phyloP scores from a whole-genome alignment of 2,113 vertebrate species.

The Pluvianellus socialis region DNA sequence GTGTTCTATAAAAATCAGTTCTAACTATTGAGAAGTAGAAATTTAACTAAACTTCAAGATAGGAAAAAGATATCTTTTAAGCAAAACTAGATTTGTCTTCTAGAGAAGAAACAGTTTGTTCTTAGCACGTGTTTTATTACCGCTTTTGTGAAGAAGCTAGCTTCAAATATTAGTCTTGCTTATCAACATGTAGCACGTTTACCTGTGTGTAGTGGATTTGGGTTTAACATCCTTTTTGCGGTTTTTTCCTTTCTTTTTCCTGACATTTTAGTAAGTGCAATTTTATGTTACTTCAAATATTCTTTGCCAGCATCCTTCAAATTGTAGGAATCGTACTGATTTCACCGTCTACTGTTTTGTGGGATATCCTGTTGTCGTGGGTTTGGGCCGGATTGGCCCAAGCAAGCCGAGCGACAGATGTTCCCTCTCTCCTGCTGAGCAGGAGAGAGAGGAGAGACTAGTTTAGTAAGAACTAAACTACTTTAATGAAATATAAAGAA shows the following conservation, averaged over 20 bases:
- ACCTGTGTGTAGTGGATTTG: neutral
- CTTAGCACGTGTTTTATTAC: neutral
- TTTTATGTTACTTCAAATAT: neutral
- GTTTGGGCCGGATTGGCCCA: too few species aligned
- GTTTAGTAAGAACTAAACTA: too few species aligned
- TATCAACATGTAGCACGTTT: slow-evolving; percentile 8
- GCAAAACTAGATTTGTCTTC: neutral
- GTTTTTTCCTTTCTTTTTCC: neutral
- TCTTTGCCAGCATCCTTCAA: neutral
- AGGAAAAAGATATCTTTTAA: neutral
- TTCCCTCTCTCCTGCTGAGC: too few species aligned
- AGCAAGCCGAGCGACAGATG: too few species aligned
- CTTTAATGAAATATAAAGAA: too few species aligned
- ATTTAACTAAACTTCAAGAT: neutral
- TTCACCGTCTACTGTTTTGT: neutral
- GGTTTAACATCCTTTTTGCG: neutral
- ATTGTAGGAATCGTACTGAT: neutral
- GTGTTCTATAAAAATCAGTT: neutral
- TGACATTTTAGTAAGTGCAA: neutral
- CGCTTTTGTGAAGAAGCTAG: neutral
- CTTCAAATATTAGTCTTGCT: neutral
- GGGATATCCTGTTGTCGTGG: too few species aligned
- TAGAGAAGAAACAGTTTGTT: neutral
- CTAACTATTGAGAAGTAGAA: neutral
- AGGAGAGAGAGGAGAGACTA: too few species aligned